Percentiles rank a stretch among this genome's conserved stretches.
phyloP scores from a whole-genome alignment of 2,113 vertebrate genomes.

The Melanotaenia duboulayi region DNA sequence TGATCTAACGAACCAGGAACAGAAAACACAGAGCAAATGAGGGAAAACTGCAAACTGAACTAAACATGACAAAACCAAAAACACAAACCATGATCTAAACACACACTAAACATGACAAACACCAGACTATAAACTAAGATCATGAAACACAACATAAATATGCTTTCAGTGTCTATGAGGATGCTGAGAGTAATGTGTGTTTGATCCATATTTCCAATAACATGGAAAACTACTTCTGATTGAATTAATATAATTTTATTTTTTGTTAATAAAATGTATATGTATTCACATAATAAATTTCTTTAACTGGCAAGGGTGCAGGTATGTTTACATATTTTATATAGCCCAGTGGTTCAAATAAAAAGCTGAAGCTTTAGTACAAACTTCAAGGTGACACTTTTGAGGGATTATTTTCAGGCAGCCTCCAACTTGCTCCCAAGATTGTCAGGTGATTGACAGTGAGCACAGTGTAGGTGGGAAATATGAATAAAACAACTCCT shows the following conservation, averaged over 20 bases:
- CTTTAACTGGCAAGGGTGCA: neutral
- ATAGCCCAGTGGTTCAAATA: neutral
- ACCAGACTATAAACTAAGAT: too few relatives aligned
- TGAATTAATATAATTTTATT: neutral
- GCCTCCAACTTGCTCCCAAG: slow-evolving; percentile 13
- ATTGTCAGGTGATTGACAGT: slow-evolving; percentile 50
- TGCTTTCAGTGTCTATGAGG: too few relatives aligned
- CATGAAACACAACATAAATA: too few relatives aligned
- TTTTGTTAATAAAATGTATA: neutral
- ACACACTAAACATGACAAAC: too few relatives aligned
- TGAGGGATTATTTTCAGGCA: slow-evolving; percentile 34
- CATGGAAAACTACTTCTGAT: neutral
- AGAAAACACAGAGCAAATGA: too few relatives aligned
- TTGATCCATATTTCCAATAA: neutral
- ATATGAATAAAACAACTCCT: slow-evolving; percentile 14
- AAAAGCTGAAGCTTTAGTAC: slow-evolving; percentile 12
- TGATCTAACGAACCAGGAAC: too few relatives aligned
- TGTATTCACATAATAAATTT: neutral
- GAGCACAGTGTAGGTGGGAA: slow-evolving; percentile 41
- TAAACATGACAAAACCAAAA: too few relatives aligned
- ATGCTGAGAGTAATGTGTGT: neutral
- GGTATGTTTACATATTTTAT: neutral
- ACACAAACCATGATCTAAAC: too few relatives aligned
- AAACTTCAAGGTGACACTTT: slow-evolving; percentile 25
- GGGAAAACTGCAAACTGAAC: too few relatives aligned